phyloP scores from a whole-genome alignment of 2,888 invertebrate genomes.

The Nomada fabriciana region DNA sequence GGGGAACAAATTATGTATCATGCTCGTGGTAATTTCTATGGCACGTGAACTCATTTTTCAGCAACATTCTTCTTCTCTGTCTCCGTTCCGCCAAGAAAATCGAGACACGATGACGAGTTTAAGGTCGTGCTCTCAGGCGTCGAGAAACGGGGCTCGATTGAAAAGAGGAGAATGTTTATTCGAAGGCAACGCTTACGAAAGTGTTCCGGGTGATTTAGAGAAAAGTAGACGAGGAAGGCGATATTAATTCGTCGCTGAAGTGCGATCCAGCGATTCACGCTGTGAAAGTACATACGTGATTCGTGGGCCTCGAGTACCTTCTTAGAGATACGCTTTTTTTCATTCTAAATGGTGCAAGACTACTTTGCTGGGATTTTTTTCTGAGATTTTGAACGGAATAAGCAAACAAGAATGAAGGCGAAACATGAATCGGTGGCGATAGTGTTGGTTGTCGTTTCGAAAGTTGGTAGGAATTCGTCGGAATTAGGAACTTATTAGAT shows the following conservation, averaged over 20 bases:
- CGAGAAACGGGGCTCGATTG: conserved; percentile 51
- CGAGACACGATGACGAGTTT: conserved; percentile 53
- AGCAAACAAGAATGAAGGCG: too few species aligned
- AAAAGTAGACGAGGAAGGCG: not conserved
- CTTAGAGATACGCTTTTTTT: not conserved
- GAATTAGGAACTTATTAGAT: too few species aligned
- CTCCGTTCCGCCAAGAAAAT: conserved; percentile 10
- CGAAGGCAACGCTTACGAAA: conserved; percentile 54
- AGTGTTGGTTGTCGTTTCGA: too few species aligned
- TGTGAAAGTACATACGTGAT: conserved; percentile 2
- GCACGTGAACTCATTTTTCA: conserved; percentile 19
- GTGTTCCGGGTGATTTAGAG: conserved; percentile 39
- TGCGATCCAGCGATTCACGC: conserved; percentile 1
- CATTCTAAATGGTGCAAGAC: too few species aligned
- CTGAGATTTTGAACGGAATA: too few species aligned
- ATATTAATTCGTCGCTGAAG: conserved; percentile 21
- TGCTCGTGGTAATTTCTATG: not conserved
- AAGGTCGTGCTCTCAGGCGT: conserved; percentile 49
- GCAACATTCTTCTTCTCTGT: not conserved
- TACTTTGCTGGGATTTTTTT: too few species aligned
- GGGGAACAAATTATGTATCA: not conserved
- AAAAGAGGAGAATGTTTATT: conserved; percentile 61
- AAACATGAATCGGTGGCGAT: too few species aligned
- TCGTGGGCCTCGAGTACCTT: too few species aligned
- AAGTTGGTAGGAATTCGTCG: too few species aligned